Evolutionary conservation across 2,888 invertebrate genomes (phyloP).

Genomic region (Branchinecta sandiegonensis): DNA sequence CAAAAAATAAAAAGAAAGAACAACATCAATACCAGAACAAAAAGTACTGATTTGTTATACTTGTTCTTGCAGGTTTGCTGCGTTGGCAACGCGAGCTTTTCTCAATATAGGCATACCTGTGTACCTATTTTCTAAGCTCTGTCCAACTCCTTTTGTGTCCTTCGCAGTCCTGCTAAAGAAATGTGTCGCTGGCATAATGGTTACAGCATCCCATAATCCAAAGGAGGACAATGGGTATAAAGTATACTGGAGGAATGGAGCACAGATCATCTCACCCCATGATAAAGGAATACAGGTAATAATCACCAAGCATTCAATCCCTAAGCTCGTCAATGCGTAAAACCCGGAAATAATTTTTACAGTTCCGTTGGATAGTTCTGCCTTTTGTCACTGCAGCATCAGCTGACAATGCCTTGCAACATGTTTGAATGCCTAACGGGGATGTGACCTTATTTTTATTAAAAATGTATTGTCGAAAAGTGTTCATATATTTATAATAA

Average conservation of each 20-base stretch:
- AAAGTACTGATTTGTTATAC: not conserved
- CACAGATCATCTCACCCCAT: conserved; percentile 78
- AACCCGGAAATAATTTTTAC: too few relatives aligned
- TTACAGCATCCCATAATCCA: conserved; percentile 91
- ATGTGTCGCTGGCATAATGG: conserved; percentile 75
- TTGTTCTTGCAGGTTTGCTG: conserved; percentile 55
- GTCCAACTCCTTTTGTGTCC: conserved; percentile 87
- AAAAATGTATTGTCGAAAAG: too few relatives aligned
- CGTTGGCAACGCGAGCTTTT: conserved; percentile 71
- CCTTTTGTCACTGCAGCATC: too few relatives aligned
- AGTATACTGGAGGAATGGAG: conserved; percentile 88
- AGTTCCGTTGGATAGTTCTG: too few relatives aligned
- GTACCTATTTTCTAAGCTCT: conserved; percentile 59
- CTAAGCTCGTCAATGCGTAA: too few relatives aligned
- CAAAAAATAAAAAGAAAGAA: too few relatives aligned
- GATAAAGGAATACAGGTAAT: conserved; percentile 65
- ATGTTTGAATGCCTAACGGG: too few relatives aligned
- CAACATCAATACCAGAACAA: too few relatives aligned
- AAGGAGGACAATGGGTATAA: conserved; percentile 95
- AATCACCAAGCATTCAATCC: not conserved
- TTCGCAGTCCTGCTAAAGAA: conserved; percentile 59
- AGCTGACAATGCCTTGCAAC: too few relatives aligned
- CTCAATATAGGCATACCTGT: conserved; percentile 58
- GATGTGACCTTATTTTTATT: too few relatives aligned
- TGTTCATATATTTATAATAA: too few relatives aligned